Conservation (phyloP, 1,140 invertebrate genomes). For the Solenopsis fugax region DNA sequence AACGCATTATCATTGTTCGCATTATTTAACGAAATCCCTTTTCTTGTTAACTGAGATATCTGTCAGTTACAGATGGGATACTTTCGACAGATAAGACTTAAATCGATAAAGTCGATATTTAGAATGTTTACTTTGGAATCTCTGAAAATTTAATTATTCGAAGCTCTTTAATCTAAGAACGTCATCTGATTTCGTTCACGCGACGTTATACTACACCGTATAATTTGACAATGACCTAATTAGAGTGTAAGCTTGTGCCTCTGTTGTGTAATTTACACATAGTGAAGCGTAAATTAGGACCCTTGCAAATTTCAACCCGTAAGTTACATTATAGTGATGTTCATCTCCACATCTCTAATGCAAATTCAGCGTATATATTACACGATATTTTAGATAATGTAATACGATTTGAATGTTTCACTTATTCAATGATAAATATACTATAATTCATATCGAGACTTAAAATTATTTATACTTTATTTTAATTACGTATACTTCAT, state of each 20-base stretch:
- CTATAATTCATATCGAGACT: neutral
- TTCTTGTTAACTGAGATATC: neutral
- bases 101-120: neutral
- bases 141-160: constrained; percentile 19
- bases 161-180: constrained; percentile 14
- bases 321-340: constrained; percentile 44
- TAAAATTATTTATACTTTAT: neutral
- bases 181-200: constrained; percentile 22
- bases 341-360: constrained; percentile 51
- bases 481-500: neutral
- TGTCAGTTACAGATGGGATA: neutral
- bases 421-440: constrained; percentile 14
- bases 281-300: constrained; percentile 54
- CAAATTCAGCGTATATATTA: constrained; percentile 13
- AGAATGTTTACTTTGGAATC: constrained; percentile 12
- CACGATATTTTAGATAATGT: constrained; percentile 38
- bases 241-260: constrained; percentile 39
- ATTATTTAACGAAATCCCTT: neutral
- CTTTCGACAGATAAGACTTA: constrained; percentile 4
- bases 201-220: constrained; percentile 12
- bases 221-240: constrained; percentile 61
- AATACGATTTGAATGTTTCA: neutral
- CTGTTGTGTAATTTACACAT: constrained; percentile 53
- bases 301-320: constrained; percentile 50
- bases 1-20: neutral